Conservation (phyloP, 2,113 vertebrate genomes). For the Hystrix brachyura region DNA sequence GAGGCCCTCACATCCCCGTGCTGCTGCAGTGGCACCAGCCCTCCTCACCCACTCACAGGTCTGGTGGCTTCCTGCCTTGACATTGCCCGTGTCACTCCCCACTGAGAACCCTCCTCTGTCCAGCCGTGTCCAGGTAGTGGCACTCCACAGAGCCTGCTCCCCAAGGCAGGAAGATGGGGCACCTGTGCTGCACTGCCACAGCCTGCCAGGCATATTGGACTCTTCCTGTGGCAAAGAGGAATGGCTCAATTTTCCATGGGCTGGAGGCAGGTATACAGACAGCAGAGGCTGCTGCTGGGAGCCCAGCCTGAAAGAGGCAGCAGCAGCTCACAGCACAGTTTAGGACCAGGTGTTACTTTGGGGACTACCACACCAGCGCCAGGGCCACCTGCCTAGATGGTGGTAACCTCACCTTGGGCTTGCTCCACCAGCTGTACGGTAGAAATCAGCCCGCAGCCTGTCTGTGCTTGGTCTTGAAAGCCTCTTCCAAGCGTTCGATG, state of each 20-base stretch:
- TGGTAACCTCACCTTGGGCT: background rate
- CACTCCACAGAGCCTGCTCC: too few relatives aligned
- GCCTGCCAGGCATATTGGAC: background rate
- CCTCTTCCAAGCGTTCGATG: background rate
- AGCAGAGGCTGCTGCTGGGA: background rate
- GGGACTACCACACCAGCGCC: background rate
- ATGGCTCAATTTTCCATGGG: fast-evolving
- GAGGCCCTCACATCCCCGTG: background rate
- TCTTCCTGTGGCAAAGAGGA: background rate
- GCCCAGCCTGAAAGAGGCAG: background rate
- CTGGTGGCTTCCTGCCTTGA: background rate
- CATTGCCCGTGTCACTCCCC: background rate
- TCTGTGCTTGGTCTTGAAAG: background rate
- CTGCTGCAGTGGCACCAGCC: background rate
- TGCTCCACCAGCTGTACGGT: fast-evolving
- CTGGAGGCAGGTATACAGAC: fast-evolving
- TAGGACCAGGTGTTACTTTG: background rate
- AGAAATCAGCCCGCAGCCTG: background rate
- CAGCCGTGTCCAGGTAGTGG: background rate
- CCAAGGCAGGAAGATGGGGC: background rate
- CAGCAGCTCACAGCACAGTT: background rate
- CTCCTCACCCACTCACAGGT: background rate
- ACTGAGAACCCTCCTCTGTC: background rate
- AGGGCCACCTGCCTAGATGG: background rate
- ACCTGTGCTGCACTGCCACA: background rate